Percentiles rank a stretch among this genome's conserved stretches.
Conservation (phyloP, 2,113 vertebrate genomes). For the Anoura caudifer region DNA sequence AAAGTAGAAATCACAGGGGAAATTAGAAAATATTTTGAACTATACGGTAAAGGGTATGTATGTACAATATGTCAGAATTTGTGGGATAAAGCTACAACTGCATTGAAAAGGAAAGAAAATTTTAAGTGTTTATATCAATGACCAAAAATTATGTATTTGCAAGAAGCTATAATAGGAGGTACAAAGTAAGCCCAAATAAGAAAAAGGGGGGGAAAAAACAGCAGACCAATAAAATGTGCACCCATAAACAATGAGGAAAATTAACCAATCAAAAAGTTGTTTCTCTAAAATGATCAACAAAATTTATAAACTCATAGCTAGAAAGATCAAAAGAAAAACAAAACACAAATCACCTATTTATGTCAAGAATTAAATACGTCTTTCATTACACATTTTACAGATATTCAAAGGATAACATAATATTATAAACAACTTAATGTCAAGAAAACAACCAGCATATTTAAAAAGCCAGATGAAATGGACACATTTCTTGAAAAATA, state of each 20-base stretch:
- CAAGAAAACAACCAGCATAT: background rate
- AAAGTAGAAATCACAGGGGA: background rate
- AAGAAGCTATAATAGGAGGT: background rate
- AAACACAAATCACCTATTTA: background rate
- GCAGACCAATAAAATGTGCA: background rate
- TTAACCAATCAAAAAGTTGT: background rate
- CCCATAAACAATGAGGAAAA: background rate
- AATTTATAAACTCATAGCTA: background rate
- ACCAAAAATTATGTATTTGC: background rate
- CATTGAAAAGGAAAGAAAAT: background rate
- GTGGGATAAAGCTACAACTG: background rate
- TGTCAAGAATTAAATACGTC: background rate
- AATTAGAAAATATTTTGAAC: constrained; percentile 8
- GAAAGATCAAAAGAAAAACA: background rate
- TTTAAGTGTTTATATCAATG: background rate
- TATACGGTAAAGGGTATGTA: background rate
- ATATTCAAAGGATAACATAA: background rate
- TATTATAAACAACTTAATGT: background rate
- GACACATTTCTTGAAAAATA: background rate
- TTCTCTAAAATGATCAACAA: constrained; percentile 4
- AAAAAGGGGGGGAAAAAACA: background rate
- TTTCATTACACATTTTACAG: background rate
- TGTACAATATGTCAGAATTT: background rate
- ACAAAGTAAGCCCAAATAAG: background rate
- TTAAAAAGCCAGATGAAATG: background rate